Evolutionary conservation across 2,888 invertebrate genomes (phyloP), one percentile per base, ranked within the genome.

Genomic region (Brachyopa scutellaris): DNA sequence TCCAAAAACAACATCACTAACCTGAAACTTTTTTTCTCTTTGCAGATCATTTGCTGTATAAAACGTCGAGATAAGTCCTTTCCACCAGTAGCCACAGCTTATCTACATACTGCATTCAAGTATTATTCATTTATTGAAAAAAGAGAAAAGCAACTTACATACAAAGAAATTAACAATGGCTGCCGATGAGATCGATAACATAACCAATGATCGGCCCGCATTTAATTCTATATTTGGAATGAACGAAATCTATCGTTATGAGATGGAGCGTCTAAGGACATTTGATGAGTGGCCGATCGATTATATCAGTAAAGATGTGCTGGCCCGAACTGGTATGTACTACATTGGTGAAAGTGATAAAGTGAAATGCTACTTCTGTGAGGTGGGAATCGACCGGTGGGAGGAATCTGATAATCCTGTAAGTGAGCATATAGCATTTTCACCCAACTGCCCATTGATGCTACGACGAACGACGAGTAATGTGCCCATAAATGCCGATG

Each of bases 241-340:
- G 89, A 87, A 85, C 45, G 89, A 90, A 42, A 92, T 91, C 85
- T 92, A 93, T 91, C 91, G 91, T 83, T 91, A 91, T 45, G 94
- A 95, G 88, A 92, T 92, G 23, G 93, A 93, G 80, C 92, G 96
- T 72, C 88, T 95, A 33, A 92, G 92, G 85, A 94, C 95, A 4
- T 95, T 93, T 88, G 91, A 91, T 53, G 88, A 91, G 59, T 97
- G 96, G 96, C 94, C 95, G 0, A 86, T 90, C 38, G 93, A 94
- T 0, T 90, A 87, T 87, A 85, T 90, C 78, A 87, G 89, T 70
- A 88, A 87, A 57, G 91, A 91, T 47, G 91, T 91, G 40, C 91
- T 97, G 85, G 97, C 97, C 0, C 92, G 92, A 61, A 95, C 95
- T 79, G 97, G 97, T 11, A 97, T 97, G 90, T 96, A 95, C 89